Conservation (phyloP, 1,140 invertebrate species). For the Brachionus asplanchnoidis region DNA sequence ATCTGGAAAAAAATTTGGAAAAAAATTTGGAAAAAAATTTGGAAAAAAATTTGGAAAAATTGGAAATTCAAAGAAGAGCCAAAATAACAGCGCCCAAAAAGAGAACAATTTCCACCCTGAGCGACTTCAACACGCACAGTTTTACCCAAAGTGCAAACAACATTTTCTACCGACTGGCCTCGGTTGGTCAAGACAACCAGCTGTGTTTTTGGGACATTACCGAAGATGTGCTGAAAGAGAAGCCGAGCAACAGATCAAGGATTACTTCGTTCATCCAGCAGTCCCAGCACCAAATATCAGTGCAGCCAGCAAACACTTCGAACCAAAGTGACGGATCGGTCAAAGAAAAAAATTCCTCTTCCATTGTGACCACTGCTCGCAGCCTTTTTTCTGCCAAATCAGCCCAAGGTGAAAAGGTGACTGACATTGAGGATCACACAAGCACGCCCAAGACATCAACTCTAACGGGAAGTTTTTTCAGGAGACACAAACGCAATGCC, state of each 20-base stretch:
- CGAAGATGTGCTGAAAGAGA: constrained; percentile 75
- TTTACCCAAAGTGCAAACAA: background rate
- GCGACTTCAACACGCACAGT: constrained; percentile 46
- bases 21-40: no score
- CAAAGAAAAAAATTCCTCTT: background rate
- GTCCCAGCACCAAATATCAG: constrained; percentile 14
- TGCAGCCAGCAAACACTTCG: constrained; percentile 47
- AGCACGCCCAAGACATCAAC: constrained; percentile 52
- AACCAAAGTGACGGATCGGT: constrained; percentile 41
- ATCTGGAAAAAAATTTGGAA: background rate
- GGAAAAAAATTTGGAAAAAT: constrained; percentile 17
- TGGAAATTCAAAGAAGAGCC: background rate
- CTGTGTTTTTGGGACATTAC: constrained; percentile 97
- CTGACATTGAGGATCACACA: constrained; percentile 66
- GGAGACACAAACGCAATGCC: constrained; percentile 22
- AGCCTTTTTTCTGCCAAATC: background rate
- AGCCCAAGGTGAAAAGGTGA: background rate
- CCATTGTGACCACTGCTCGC: background rate
- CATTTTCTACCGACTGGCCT: constrained; percentile 74
- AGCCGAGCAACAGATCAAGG: constrained; percentile 47
- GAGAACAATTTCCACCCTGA: constrained; percentile 21
- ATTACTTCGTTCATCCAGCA: constrained; percentile 42
- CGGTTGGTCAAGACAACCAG: constrained; percentile 95
- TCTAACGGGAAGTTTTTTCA: constrained; percentile 47
- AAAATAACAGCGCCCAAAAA: constrained; percentile 24